phyloP scores from a whole-genome alignment of 2,888 invertebrate genomes.

The Hypena proboscidalis region DNA sequence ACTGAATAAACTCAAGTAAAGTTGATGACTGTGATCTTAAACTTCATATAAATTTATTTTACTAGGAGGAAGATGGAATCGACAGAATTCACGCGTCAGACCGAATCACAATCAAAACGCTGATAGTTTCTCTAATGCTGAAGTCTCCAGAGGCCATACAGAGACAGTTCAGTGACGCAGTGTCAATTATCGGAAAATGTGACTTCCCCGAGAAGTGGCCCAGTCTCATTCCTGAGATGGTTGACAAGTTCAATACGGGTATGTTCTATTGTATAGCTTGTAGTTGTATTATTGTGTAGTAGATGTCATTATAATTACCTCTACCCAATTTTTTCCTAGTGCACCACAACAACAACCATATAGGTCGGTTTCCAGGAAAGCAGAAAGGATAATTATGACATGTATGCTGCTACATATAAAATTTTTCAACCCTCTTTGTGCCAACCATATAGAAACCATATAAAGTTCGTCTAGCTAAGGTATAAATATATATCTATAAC shows the following conservation, averaged over 20 bases:
- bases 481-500: too few species aligned
- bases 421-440: too few species aligned
- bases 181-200: conserved; percentile 97
- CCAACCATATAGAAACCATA: too few species aligned
- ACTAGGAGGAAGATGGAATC: conserved; percentile 88
- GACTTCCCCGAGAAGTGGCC: conserved; percentile 99
- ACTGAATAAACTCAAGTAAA: too few species aligned
- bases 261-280: conserved; percentile 17
- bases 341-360: too few species aligned
- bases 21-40: not conserved
- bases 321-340: too few species aligned
- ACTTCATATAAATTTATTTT: conserved; percentile 8
- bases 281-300: conserved; percentile 1
- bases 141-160: conserved; percentile 96
- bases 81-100: conserved; percentile 93
- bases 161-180: conserved; percentile 97
- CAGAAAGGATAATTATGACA: too few species aligned
- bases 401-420: too few species aligned
- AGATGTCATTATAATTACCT: conserved; percentile 1
- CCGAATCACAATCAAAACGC: conserved; percentile 91
- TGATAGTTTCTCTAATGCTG: conserved; percentile 97
- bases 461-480: too few species aligned
- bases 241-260: conserved; percentile 94
- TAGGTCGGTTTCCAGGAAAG: too few species aligned
- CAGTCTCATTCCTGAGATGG: conserved; percentile 96